Base-by-base conservation (phyloP, 1,140 invertebrate species). In the Microvelia longipes region DNA sequence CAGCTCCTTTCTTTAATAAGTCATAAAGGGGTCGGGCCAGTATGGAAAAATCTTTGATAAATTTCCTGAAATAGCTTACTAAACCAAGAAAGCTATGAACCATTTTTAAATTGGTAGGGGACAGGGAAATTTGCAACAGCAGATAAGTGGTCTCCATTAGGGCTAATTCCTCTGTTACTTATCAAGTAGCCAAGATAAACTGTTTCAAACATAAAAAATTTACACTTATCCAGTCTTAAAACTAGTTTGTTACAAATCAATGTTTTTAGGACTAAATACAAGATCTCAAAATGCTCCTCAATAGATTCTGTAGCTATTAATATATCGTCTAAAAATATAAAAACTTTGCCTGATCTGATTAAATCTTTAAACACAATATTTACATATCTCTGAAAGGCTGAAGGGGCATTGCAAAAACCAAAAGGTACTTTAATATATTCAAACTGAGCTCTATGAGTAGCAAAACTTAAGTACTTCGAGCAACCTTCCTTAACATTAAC, bases 391-490 rank as follows among this genome's bases (percentile, higher is more conserved):
- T 75, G 70, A 71, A 79, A 76, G 2, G 64, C 71, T 1, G 73
- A 71, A 1, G 76, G 72, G 0, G 71, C 70, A 68, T 75, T 76
- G 19, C 64, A 67, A 1, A 78, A 68, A 1, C 78, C 78, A 72
- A 77, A 79, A 0, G 78, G 77, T 67, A 78, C 69, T 14, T 72
- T 68, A 15, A 73, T 71, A 66, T 71, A 79, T 66, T 80, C 66
- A 64, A 62, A 79, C 14, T 74, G 68, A 0, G 73, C 75, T n/a
- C 74, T 73, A 14, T 66, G 70, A 0, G 76, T 77, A 1, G 73
- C 70, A 66, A 80, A 79, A 0, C 75, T 76, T 0, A 79, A 79
- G 69, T 80, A 80, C 1, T 74, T 63, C 5, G 62, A 66, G 50
- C 74, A 69, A 75, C 72, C 66, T 50, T 28, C 14, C 11, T 73